Evolutionary conservation across 2,113 vertebrate genomes (phyloP).

Genomic region (Lates calcarifer): DNA sequence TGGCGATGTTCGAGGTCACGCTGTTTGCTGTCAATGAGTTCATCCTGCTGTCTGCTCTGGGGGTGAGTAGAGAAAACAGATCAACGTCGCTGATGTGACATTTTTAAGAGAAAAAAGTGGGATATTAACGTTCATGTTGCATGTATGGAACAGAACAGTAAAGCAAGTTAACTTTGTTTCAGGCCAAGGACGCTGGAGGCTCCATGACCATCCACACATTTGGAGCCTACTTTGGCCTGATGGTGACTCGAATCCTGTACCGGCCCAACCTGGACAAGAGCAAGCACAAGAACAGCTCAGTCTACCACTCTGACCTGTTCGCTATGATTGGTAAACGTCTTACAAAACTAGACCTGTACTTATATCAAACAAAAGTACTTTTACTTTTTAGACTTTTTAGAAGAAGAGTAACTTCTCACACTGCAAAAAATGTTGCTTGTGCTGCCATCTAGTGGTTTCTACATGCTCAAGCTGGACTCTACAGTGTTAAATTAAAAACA

Average conservation of each 20-base stretch:
- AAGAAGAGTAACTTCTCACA: too few species aligned
- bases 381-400: too few species aligned
- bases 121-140: too few species aligned
- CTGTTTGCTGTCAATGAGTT: slow-evolving; percentile 89
- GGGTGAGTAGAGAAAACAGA: slow-evolving; percentile 81
- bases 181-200: slow-evolving; percentile 91
- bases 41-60: slow-evolving; percentile 84
- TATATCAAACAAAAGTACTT: not conserved
- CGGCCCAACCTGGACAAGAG: slow-evolving; percentile 83
- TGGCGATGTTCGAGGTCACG: slow-evolving; percentile 90
- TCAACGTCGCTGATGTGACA: too few species aligned
- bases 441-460: too few species aligned
- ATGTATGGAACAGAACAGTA: too few species aligned
- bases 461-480: too few species aligned
- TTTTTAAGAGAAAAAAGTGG: too few species aligned
- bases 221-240: slow-evolving; percentile 92
- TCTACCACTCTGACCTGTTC: slow-evolving; percentile 89
- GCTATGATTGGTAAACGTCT: slow-evolving; percentile 89
- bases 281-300: slow-evolving; percentile 79
- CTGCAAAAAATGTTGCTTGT: too few species aligned
- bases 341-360: not conserved
- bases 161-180: not conserved
- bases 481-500: too few species aligned
- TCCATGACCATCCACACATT: slow-evolving; percentile 96
- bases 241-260: slow-evolving; percentile 88